Conservation (phyloP, 2,888 invertebrate genomes). For the Eilema caniola region DNA sequence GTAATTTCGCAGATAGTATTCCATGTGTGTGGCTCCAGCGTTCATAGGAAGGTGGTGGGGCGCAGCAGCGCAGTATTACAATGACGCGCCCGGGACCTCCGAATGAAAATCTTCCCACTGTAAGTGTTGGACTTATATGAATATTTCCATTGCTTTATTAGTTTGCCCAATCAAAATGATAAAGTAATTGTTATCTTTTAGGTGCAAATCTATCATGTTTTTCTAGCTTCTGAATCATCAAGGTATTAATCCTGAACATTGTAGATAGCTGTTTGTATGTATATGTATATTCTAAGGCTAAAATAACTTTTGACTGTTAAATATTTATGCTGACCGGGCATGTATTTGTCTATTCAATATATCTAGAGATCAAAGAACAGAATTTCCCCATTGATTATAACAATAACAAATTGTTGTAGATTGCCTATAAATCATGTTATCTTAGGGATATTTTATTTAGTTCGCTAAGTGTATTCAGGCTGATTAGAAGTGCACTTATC, state of each 20-base stretch:
- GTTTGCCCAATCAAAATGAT: not conserved
- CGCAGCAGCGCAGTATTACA: conserved; percentile 41
- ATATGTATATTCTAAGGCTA: not conserved
- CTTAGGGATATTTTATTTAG: conserved; percentile 6
- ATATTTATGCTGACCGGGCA: conserved; percentile 10
- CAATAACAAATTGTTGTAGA: conserved; percentile 5
- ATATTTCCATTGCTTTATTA: not conserved
- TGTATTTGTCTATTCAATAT: conserved; percentile 13
- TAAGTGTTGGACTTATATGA: conserved; percentile 51
- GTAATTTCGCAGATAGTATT: conserved; percentile 71
- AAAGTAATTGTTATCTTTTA: not conserved
- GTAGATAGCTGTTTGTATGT: not conserved
- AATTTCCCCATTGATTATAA: conserved; percentile 10
- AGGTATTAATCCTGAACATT: not conserved
- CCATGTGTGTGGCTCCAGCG: conserved; percentile 59
- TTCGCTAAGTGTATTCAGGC: not conserved
- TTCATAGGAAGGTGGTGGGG: conserved; percentile 43
- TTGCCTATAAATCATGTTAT: conserved; percentile 24
- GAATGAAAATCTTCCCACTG: conserved; percentile 90
- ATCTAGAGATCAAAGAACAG: conserved; percentile 24
- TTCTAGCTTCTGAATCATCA: not conserved
- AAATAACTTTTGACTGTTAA: conserved; percentile 8
- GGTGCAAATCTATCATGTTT: not conserved
- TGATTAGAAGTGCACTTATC: conserved; percentile 4
- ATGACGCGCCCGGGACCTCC: conserved; percentile 89